phyloP scores from a whole-genome alignment of 2,113 vertebrate species.

The Cyanocitta stelleri region DNA sequence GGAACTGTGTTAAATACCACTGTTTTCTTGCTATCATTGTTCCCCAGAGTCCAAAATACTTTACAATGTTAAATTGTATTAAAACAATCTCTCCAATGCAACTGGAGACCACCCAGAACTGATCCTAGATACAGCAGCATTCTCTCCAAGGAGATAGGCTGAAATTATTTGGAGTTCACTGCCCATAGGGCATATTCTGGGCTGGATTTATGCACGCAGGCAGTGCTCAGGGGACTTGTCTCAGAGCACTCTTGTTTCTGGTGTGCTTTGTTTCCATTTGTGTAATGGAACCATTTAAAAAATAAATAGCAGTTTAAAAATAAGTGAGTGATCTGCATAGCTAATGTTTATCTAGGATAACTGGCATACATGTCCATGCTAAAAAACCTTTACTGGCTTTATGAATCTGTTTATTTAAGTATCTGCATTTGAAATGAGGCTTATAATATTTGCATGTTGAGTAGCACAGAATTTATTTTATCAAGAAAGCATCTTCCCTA shows the following conservation, averaged over 20 bases:
- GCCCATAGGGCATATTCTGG: not conserved
- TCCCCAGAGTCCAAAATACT: not conserved
- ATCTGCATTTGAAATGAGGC: constrained; percentile 8
- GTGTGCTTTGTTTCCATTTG: constrained; percentile 27
- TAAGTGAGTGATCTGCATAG: constrained; percentile 9
- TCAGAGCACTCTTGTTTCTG: constrained; percentile 15
- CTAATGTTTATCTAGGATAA: constrained; percentile 30
- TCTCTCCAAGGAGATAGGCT: constrained; percentile 15
- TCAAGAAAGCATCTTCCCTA: not conserved
- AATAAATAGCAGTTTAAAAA: constrained; percentile 58
- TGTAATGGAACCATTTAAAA: constrained; percentile 42
- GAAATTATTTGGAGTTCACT: constrained; percentile 15
- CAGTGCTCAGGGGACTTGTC: constrained; percentile 15
- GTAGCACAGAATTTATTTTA: not conserved
- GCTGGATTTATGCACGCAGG: not conserved
- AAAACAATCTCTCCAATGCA: not conserved
- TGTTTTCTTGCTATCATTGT: not conserved
- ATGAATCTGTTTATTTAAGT: constrained; percentile 5
- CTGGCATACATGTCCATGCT: not conserved
- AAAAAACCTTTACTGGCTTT: not conserved
- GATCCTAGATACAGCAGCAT: not conserved
- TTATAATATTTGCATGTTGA: not conserved
- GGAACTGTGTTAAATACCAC: not conserved
- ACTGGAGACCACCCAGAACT: constrained; percentile 46
- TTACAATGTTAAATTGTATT: not conserved